Evolutionary conservation across 2,888 invertebrate species (phyloP).

Genomic region (Dysmachus trigonus): DNA sequence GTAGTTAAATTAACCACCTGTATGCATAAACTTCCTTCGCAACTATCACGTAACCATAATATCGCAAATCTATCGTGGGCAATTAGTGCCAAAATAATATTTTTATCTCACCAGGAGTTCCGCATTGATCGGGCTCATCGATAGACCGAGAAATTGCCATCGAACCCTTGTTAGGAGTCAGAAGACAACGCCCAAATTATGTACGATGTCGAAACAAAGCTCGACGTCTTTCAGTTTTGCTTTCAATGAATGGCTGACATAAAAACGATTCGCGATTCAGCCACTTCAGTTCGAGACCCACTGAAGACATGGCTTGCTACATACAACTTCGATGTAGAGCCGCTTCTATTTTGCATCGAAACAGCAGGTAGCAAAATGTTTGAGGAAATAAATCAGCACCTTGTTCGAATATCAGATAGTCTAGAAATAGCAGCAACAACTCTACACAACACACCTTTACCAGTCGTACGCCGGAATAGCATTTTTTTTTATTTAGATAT

Average conservation of each 20-base stretch:
- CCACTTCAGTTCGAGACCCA: background rate
- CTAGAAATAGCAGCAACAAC: background rate
- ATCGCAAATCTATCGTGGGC: background rate
- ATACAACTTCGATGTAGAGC: background rate
- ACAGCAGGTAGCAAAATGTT: background rate
- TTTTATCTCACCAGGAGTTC: background rate
- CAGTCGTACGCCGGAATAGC: background rate
- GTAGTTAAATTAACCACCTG: background rate
- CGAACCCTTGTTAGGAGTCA: slow-evolving; percentile 5
- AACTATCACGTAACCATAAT: background rate
- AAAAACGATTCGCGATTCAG: background rate
- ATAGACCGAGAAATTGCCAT: background rate
- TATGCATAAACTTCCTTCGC: background rate
- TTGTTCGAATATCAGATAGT: background rate
- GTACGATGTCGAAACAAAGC: slow-evolving; percentile 27
- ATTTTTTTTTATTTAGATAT: background rate
- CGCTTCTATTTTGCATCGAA: slow-evolving; percentile 1
- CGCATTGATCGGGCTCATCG: background rate
- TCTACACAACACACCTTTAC: background rate
- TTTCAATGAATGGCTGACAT: background rate
- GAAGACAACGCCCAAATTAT: slow-evolving; percentile 15
- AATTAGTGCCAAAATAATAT: background rate
- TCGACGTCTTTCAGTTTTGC: background rate
- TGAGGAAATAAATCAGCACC: slow-evolving; percentile 29
- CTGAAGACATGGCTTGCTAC: background rate